Base-by-base conservation (phyloP, 2,113 vertebrate genomes). In the Trogon melanurus region DNA sequence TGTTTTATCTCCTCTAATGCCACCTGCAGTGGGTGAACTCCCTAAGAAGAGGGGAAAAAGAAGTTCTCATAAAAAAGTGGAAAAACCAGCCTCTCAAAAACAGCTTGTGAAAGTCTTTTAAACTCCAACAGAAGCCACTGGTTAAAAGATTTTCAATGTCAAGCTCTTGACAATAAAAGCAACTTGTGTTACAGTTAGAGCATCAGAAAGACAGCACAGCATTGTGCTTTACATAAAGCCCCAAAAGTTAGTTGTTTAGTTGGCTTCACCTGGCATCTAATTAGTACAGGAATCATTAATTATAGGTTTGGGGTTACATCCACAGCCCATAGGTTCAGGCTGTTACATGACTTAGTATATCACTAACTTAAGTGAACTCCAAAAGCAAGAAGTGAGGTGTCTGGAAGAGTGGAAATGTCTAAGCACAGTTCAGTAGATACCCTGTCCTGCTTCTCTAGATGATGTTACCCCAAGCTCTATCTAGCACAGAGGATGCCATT, bases 1-100 rank as follows among this genome's bases (percentile, higher is more conserved):
- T 30, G 88, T 92, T 97, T 95, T 98, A 17, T 97, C 97, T 3
- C 79, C 84, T 92, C 97, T 97, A 74, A 93, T 41, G 23, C 94
- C 79, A 78, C 92, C 70, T 93, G 71, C 57, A 25, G 92, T 14
- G 69, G 84, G 56, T 83, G 94, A 95, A 70, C 86, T 80, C 19
- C 92, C 98, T 98, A 91, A 72, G 45, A 79, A 88, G 88, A 91
- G 34, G 10, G 41, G 75, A 51, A 4, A 71, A 78, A 32, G n/a
- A 18, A 12, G 20, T 50, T 91, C 51, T 89, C 34, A 93, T 18
- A 26, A 5, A 36, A 19, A 66, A 50, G 5, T 16, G 10, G 48
- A 61, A 26, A 57, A 66, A 25, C 8, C 7, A 47, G 16, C 12
- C 36, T 56, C 27, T 27, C 34, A 8, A 44, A 65, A 76, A 2